Evolutionary conservation across 2,113 vertebrate species (phyloP), one percentile per base, ranked within the genome.

Genomic region (Brachyhypopomus occidentalis): DNA sequence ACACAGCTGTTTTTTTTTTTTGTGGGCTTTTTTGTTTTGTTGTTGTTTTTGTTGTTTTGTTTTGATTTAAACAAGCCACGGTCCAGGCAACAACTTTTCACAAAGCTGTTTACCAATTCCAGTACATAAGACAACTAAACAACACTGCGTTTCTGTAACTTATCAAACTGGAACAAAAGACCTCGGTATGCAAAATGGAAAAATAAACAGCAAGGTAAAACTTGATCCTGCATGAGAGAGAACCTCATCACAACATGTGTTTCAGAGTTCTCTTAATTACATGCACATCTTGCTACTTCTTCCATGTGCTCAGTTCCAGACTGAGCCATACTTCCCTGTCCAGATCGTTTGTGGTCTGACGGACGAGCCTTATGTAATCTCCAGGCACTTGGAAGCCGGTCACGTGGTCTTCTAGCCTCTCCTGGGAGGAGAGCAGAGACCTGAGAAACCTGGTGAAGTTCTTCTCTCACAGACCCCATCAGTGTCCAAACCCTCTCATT

Each of bases 311-410:
- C 72, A 70, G 67, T 59, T 62, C 66, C 59, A 79, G 45, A 79
- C 80, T 70, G 30, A 60, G 25, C 74, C 72, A 79, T 64, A 30
- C 59, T 45, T 16, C 72, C 36, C 76, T 75, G 41, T 78, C 72
- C 71, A 70, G 64, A 76, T 82, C 76, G 79, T 84, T 79, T 81
- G 55, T 77, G 77, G 77, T 86, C 69, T 80, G 69, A 79, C 30
- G 62, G 60, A 84, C 82, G 64, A 86, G 79, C 73, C 83, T 82
- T 82, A 77, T 79, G 73, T 52, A n/a, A 79, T 71, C 66, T 81
- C 75, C 20, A 69, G 75, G 83, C 83, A 84, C 85, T 84, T 86
- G 79, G 79, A 84, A 82, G 72, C 72, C 36, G 23, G 38, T 79
- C 23, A 22, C 45, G 38, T 82, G 60, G 82, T 77, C 77, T 59